A percentile compares a stretch with the other conserved stretches of the same genome.
Evolutionary conservation across 1,140 invertebrate genomes (phyloP).

Genomic region (Hypsibius dujardini): DNA sequence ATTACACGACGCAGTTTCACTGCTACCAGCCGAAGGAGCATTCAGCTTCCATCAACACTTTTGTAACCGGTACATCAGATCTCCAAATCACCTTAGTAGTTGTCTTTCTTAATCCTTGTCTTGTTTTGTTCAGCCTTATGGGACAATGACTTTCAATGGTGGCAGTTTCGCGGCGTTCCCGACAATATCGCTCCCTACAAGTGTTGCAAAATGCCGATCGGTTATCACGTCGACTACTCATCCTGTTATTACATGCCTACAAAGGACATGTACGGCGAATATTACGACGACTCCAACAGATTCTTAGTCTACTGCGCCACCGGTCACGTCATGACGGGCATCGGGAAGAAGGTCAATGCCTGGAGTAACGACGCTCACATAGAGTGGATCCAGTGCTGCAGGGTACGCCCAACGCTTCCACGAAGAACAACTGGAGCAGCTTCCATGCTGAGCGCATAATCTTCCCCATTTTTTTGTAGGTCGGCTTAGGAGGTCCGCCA

Average conservation of each 20-base stretch:
- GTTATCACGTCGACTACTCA: constrained; percentile 6
- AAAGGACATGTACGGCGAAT: constrained; percentile 14
- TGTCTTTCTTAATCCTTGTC: background rate
- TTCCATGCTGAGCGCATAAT: background rate
- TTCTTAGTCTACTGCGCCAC: constrained; percentile 12
- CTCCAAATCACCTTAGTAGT: background rate
- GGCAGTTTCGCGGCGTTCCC: background rate
- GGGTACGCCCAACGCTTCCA: background rate
- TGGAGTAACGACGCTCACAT: background rate
- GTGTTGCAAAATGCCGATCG: constrained; percentile 2
- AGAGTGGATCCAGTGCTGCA: constrained; percentile 2
- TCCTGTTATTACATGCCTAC: constrained; percentile 7
- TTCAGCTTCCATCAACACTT: background rate
- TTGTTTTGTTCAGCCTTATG: background rate
- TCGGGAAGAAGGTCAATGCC: background rate
- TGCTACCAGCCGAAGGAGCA: background rate
- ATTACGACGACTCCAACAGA: background rate
- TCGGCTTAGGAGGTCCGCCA: background rate
- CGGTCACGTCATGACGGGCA: constrained; percentile 10
- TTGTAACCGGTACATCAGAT: background rate
- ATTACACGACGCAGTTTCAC: background rate
- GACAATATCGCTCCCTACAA: constrained; percentile 1
- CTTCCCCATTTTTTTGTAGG: background rate
- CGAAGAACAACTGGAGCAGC: background rate
- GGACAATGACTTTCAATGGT: constrained; percentile 4